Percentiles rank a stretch among this genome's conserved stretches.
phyloP scores from a whole-genome alignment of 2,888 invertebrate species.

The Monoplex corrugatus region DNA sequence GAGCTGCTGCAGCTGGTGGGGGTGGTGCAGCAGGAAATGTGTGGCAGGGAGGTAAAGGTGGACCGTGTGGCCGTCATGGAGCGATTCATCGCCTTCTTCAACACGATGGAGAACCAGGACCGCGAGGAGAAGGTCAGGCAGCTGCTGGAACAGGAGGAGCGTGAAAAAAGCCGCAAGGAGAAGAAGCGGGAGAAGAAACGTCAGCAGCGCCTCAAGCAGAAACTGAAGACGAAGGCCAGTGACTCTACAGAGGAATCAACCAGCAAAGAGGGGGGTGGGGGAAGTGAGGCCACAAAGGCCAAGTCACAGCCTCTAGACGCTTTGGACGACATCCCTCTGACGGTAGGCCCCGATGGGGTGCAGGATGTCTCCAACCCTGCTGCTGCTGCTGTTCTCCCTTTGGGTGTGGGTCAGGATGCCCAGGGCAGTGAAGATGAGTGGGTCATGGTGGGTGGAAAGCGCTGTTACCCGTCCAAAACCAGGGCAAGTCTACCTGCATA shows the following conservation, averaged over 20 bases:
- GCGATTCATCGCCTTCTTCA: slow-evolving; percentile 42
- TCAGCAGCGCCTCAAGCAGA: slow-evolving; percentile 59
- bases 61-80: slow-evolving; percentile 37
- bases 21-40: slow-evolving; percentile 41
- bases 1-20: slow-evolving; percentile 38
- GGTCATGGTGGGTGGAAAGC: slow-evolving; percentile 47
- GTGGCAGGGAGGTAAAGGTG: slow-evolving; percentile 35
- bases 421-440: slow-evolving; percentile 44
- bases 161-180: slow-evolving; percentile 62
- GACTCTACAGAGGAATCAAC: not conserved
- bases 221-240: slow-evolving; percentile 39
- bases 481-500: not conserved
- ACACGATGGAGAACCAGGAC: slow-evolving; percentile 39
- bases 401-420: not conserved
- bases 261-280: slow-evolving; percentile 12
- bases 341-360: slow-evolving; percentile 41
- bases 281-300: not conserved
- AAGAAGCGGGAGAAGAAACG: slow-evolving; percentile 70
- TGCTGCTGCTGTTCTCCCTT: not conserved
- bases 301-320: slow-evolving; percentile 40
- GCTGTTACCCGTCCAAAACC: slow-evolving; percentile 29
- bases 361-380: slow-evolving; percentile 40
- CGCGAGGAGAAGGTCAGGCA: slow-evolving; percentile 50
- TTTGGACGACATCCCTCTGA: slow-evolving; percentile 49
- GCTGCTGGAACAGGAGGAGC: slow-evolving; percentile 67